Percentiles rank a stretch among this genome's conserved stretches.
Evolutionary conservation across 2,113 vertebrate genomes (phyloP).

Genomic region (Poecilia latipinna): DNA sequence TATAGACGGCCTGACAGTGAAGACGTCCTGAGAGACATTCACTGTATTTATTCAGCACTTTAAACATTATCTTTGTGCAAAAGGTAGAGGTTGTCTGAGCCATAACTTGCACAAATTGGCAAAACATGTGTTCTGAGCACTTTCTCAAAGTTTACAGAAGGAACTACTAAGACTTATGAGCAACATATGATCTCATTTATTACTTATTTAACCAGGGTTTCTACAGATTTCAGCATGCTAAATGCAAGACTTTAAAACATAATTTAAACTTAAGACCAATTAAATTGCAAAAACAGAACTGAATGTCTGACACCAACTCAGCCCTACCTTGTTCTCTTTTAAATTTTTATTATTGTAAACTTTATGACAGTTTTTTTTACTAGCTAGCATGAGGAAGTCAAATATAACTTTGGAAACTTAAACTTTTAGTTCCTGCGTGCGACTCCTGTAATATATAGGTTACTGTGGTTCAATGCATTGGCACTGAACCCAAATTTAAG

Average conservation of each 20-base stretch:
- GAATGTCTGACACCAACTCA: too few relatives aligned
- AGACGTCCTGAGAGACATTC: not conserved
- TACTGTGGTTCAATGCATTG: not conserved
- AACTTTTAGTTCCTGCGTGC: not conserved
- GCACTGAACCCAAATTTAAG: too few relatives aligned
- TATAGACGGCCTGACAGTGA: not conserved
- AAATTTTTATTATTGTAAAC: too few relatives aligned
- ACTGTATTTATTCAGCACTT: slow-evolving; percentile 5
- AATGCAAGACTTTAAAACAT: not conserved
- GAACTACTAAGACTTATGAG: not conserved
- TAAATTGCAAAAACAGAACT: not conserved
- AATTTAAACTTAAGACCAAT: not conserved
- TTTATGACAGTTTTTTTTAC: too few relatives aligned
- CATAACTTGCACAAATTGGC: slow-evolving; percentile 1
- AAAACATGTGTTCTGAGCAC: not conserved
- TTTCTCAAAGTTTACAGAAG: not conserved
- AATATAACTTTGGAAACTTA: too few relatives aligned
- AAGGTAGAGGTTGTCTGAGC: not conserved
- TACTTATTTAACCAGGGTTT: too few relatives aligned
- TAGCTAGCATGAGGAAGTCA: too few relatives aligned
- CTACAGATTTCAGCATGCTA: not conserved
- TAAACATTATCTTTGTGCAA: not conserved
- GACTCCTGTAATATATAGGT: not conserved
- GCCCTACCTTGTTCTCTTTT: too few relatives aligned
- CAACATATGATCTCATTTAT: not conserved